Evolutionary conservation across 2,888 invertebrate genomes (phyloP).

Genomic region (Nephrocerus scutellatus): DNA sequence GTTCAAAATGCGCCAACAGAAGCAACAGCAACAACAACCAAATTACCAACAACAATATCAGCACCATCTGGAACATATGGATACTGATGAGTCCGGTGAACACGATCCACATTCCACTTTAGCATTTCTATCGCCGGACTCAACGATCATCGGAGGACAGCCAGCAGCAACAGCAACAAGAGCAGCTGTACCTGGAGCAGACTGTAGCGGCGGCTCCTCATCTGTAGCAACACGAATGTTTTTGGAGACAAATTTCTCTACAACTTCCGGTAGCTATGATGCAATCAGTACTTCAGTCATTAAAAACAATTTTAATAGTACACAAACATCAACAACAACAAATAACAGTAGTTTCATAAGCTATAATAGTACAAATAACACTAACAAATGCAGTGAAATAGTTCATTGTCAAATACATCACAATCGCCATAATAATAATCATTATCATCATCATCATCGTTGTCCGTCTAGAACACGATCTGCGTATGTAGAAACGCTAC

Average conservation of each 20-base stretch:
- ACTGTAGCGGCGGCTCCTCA: conserved; percentile 10
- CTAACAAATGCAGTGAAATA: no score
- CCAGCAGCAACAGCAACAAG: conserved; percentile 24
- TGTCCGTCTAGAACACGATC: conserved; percentile 1
- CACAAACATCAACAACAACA: conserved; percentile 24
- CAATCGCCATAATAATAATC: neutral
- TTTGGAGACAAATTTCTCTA: conserved; percentile 40
- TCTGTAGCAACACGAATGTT: conserved; percentile 27
- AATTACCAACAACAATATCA: conserved; percentile 18
- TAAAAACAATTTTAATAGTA: conserved; percentile 23
- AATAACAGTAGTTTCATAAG: conserved; percentile 13
- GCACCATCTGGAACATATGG: conserved; percentile 31
- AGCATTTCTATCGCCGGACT: conserved; percentile 1
- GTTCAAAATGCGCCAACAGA: conserved; percentile 29
- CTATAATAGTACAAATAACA: conserved; percentile 23
- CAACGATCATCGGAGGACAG: conserved; percentile 14
- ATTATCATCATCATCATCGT: neutral
- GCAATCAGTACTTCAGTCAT: conserved; percentile 20
- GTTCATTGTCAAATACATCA: conserved; percentile 8
- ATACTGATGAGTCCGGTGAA: conserved; percentile 35
- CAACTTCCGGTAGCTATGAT: conserved; percentile 43
- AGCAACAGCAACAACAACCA: conserved; percentile 25
- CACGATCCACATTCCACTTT: conserved; percentile 16
- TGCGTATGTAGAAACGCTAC: neutral
- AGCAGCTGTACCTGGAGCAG: conserved; percentile 22